phyloP scores from a whole-genome alignment of 2,888 invertebrate genomes.

The Punctoribates punctum region DNA sequence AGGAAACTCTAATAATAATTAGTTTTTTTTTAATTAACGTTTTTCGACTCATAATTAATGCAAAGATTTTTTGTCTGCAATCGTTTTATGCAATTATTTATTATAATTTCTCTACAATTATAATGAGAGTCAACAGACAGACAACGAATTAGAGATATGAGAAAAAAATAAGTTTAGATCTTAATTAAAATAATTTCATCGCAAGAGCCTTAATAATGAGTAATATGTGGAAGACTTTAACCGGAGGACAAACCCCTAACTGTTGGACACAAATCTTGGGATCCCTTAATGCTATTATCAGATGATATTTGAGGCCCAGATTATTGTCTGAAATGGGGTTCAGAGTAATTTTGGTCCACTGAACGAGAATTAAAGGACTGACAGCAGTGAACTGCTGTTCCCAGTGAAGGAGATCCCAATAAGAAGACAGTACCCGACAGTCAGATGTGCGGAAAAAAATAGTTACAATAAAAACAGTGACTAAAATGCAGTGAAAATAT shows the following conservation, averaged over 20 bases:
- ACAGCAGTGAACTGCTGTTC: too few relatives aligned
- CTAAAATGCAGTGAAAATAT: constrained; percentile 20
- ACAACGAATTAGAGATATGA: not conserved
- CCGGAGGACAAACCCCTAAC: not conserved
- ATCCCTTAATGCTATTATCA: too few relatives aligned
- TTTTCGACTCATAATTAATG: constrained; percentile 17
- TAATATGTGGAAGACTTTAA: not conserved
- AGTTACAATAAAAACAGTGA: constrained; percentile 11
- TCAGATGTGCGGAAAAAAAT: not conserved
- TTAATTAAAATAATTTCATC: constrained; percentile 8
- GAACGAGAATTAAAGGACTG: too few relatives aligned
- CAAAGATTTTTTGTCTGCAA: constrained; percentile 22
- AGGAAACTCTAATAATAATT: constrained; percentile 15
- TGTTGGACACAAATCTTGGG: not conserved
- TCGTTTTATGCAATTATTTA: not conserved
- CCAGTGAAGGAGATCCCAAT: too few relatives aligned
- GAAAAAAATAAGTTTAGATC: constrained; percentile 3
- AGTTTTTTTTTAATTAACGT: constrained; percentile 31
- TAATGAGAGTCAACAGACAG: not conserved
- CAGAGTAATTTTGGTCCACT: too few relatives aligned
- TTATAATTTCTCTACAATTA: constrained; percentile 1
- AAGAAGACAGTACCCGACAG: not conserved
- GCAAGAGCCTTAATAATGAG: not conserved
- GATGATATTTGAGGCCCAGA: too few relatives aligned
- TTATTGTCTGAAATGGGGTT: too few relatives aligned